These are phyloP conservation scores for Myiopsitta monachus DNA, from an alignment of 2,113 vertebrate genomes.

Conservation along the genomic window DNA sequence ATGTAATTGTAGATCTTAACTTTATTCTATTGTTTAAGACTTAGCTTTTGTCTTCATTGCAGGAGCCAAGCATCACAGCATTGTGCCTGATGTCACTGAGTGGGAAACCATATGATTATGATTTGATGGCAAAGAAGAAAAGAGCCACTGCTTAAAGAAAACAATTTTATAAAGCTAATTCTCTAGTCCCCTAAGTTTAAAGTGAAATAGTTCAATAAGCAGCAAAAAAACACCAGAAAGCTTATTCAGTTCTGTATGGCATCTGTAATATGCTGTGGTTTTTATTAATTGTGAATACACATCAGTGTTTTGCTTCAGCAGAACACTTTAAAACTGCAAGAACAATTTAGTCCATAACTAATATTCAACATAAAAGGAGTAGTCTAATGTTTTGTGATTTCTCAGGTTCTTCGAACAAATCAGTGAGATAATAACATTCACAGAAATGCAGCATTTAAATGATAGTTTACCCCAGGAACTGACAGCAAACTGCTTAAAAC, in stretches of 20 bases:
- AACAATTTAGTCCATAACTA: conserved; percentile 60
- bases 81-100: background rate
- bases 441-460: conserved; percentile 63
- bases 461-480: conserved; percentile 58
- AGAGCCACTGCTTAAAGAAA: conserved; percentile 58
- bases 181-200: conserved; percentile 56
- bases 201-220: conserved; percentile 58
- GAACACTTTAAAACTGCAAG: conserved; percentile 46
- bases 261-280: conserved; percentile 45
- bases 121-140: background rate
- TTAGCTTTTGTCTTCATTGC: background rate
- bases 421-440: conserved; percentile 57
- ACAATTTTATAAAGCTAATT: conserved; percentile 53
- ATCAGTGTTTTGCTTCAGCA: conserved; percentile 24
- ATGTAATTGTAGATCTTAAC: background rate
- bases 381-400: conserved; percentile 27
- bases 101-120: conserved; percentile 1
- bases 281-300: conserved; percentile 57
- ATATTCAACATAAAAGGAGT: conserved; percentile 30
- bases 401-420: conserved; percentile 40
- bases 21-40: background rate
- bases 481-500: conserved; percentile 58
- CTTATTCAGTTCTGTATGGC: conserved; percentile 47
- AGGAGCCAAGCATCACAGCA: background rate
- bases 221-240: conserved; percentile 52